phyloP scores from a whole-genome alignment of 2,113 vertebrate species.

The Ranitomeya variabilis region DNA sequence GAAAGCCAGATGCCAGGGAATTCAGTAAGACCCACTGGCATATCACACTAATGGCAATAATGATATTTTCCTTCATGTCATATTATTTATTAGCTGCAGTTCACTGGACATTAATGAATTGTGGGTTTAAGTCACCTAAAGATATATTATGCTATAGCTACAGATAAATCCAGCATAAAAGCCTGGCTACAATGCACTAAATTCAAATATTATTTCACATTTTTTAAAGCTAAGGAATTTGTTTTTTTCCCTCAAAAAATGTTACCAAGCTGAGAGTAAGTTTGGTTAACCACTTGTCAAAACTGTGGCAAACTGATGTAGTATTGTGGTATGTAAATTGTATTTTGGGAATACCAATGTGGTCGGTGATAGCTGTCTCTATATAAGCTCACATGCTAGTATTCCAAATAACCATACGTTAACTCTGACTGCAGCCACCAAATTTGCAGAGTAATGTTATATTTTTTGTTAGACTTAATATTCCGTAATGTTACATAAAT shows the following conservation, averaged over 20 bases:
- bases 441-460: not conserved
- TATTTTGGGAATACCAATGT: not conserved
- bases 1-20: slow-evolving; percentile 26
- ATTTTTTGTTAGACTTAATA: not conserved
- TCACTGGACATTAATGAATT: not conserved
- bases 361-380: not conserved
- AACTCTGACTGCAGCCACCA: not conserved
- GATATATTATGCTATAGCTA: not conserved
- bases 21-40: not conserved
- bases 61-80: not conserved
- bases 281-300: slow-evolving; percentile 31
- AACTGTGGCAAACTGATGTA: not conserved
- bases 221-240: not conserved
- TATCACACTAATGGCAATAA: not conserved
- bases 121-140: not conserved
- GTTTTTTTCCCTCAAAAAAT: not conserved
- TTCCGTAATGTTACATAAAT: not conserved
- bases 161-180: not conserved
- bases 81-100: not conserved
- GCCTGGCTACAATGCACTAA: not conserved
- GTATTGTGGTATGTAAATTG: slow-evolving; percentile 12
- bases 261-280: not conserved
- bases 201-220: not conserved
- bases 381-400: not conserved
- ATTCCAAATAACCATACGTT: not conserved